Evolutionary conservation across 2,888 invertebrate species (phyloP), one percentile per base, ranked within the genome.

Genomic region (Phasia obesa): DNA sequence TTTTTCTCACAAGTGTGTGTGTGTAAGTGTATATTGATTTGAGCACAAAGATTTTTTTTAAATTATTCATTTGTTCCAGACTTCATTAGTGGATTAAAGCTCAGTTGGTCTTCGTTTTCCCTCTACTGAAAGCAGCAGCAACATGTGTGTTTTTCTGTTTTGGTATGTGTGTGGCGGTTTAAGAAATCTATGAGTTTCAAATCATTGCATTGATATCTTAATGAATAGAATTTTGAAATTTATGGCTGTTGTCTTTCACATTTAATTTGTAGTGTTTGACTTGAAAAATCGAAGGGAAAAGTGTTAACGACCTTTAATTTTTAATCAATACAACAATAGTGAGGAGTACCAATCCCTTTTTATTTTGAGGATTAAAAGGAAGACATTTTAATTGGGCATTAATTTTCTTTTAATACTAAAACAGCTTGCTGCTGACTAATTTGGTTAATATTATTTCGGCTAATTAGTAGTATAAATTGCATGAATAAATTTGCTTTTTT

Each of bases 191-290:
- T 47, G 35, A 70, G 35, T 55, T 62, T 55, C 51, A 57, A n/a
- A 67, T 51, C 21, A 35, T 73, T 38, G n/a, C 21, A 42, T 64
- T 79, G 76, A 83, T 83, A 67, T 83, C 83, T 83, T 83, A 79
- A 83, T 83, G 83, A 75, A 59, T 79, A 69, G 25, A 73, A n/a
- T 47, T 49, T 17, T 55, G 35, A 57, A 75, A 83, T 83, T 79
- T 83, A 75, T 75, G 75, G 13, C 35, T 70, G 38, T 53, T 75
- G 53, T 78, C 60, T 47, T 49, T 35, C n/a, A 35, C 9, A 11
- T 11, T 35, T 4, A 6, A 67, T 69, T 53, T 62, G 23, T 44
- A 17, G 23, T 17, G 15, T 35, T 38, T 47, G 19, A 53, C 35
- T 57, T 55, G 31, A 25, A 53, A 74, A 64, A 11, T 13, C n/a